Base-by-base conservation (phyloP, 2,113 vertebrate genomes). In the pig (Sus scrofa) region DNA sequence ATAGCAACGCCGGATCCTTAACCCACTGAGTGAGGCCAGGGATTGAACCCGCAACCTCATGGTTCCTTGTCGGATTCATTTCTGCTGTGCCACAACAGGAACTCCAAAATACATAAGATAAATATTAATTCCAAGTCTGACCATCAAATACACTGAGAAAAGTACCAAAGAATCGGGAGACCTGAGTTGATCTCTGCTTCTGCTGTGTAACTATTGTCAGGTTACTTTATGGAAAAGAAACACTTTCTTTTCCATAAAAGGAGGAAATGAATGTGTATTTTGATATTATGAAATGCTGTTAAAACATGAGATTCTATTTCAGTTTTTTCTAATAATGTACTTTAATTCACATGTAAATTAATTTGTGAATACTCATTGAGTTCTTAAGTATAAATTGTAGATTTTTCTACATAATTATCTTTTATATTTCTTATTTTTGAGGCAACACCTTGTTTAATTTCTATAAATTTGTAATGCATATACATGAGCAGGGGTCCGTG, bases 351-450 rank as follows among this genome's bases (percentile, higher is more conserved):
- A 50, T 90, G 30, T 92, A 84, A 73, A 32, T 86, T 93, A 67
- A 56, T 67, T 56, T 77, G 27, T 60, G 34, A 71, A n/a, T 63
- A 60, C 1, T 85, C 73, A 37, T 19, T 91, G 63, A 95, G 26
- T 86, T 93, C 74, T 63, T 88, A 67, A 62, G 27, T 92, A 19
- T 82, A 26, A 88, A 32, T 44, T 60, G 1, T 63, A 68, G 37
- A 37, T 87, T 82, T 89, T 93, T 84, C 16, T 95, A 30, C 10
- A 74, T 19, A 7, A 39, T 63, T 96, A 50, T 78, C 19, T 54
- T 70, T 32, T 30, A 1, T 92, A 83, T 87, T 87, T 96, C 89
- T 87, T 78, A n/a, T 52, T 93, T 54, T 9, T 96, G 32, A 92
- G 82, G 37, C 70, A 95, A 79, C 70, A 18, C 39, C 4, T 14